These are phyloP conservation scores for Centruroides sculpturatus DNA, from an alignment of 1,140 invertebrate species.

Conservation along the genomic window DNA sequence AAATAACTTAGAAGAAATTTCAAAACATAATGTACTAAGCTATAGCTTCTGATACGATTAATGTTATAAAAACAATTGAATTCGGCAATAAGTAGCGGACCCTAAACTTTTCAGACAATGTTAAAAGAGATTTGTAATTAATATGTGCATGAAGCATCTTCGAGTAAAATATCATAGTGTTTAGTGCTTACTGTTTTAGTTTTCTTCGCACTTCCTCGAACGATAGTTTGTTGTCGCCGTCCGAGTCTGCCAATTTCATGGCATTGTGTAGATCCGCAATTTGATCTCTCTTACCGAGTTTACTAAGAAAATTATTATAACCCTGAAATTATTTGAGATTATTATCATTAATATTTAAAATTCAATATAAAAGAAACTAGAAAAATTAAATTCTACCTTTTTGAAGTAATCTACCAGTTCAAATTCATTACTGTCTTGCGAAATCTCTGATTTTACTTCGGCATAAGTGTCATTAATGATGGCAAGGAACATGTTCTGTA, in stretches of 20 bases:
- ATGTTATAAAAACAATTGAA: no score
- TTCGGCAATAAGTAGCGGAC: no score
- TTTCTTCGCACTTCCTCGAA: constrained; percentile 32
- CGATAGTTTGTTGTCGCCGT: constrained; percentile 33
- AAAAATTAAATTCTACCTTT: constrained; percentile 9
- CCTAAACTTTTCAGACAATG: no score
- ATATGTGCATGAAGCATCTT: no score
- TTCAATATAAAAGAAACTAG: no score
- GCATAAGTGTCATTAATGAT: constrained; percentile 66
- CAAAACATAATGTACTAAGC: no score
- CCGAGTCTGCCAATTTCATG: constrained; percentile 34
- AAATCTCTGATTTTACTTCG: constrained; percentile 54
- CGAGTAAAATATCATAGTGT: constrained; percentile 17
- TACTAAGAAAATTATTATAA: constrained; percentile 37
- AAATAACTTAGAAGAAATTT: no score
- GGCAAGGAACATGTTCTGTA: constrained; percentile 66
- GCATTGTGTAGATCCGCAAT: constrained; percentile 39
- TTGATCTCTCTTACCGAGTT: constrained; percentile 36
- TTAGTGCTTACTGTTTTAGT: constrained; percentile 33
- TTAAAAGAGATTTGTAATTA: not conserved
- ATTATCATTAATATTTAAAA: not conserved
- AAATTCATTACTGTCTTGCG: constrained; percentile 45
- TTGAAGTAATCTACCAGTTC: constrained; percentile 48
- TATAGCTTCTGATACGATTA: no score
- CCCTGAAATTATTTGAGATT: constrained; percentile 17